Evolutionary conservation across 37 sponge, comb jelly and placozoan species (phyloP).

Genomic region (Ephydatia muelleri): DNA sequence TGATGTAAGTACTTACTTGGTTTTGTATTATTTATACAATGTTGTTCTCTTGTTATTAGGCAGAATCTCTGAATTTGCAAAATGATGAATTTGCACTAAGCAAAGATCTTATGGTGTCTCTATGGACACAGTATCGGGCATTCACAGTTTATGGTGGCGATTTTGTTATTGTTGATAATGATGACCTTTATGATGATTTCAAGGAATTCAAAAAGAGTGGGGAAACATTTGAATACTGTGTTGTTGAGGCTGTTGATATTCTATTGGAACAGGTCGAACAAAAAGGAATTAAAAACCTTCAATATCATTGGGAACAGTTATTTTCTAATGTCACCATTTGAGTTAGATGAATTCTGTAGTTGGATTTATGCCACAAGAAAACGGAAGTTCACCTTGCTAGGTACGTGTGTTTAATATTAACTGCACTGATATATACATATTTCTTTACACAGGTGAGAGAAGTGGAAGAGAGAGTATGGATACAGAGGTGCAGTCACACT

Average conservation of each 20-base stretch:
- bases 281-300: neutral
- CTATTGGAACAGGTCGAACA: neutral
- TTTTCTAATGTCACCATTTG: neutral
- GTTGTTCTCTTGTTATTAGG: neutral
- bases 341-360: neutral
- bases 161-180: neutral
- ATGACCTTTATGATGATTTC: neutral
- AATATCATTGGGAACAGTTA: neutral
- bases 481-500: neutral
- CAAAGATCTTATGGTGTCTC: neutral
- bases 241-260: neutral
- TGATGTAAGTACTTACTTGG: neutral
- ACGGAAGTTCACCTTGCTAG: neutral
- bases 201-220: neutral
- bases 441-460: neutral
- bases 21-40: neutral
- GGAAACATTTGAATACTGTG: neutral
- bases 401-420: neutral
- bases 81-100: neutral
- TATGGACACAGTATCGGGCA: neutral
- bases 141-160: neutral
- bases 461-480: neutral
- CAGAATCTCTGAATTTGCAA: conserved; percentile 1
- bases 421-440: neutral
- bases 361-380: neutral